These are phyloP conservation scores for Hydropotes inermis DNA, from an alignment of 2,113 vertebrate genomes.

Conservation along the genomic window DNA sequence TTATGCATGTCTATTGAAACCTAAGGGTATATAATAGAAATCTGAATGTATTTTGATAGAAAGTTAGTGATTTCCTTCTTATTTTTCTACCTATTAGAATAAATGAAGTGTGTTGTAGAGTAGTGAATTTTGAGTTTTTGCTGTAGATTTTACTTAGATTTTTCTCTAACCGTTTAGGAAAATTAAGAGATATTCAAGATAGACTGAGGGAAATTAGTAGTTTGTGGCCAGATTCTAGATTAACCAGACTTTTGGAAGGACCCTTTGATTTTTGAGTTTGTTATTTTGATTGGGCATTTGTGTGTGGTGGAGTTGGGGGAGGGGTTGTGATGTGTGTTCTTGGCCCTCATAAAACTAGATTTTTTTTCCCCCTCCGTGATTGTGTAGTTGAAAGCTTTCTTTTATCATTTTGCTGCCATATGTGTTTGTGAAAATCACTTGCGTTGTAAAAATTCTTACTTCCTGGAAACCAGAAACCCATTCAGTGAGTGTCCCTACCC, in stretches of 20 bases:
- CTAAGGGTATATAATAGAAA: neutral
- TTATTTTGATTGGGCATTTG: constrained; percentile 26
- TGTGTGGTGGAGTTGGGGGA: neutral
- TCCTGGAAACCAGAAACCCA: constrained; percentile 77
- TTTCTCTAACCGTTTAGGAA: constrained; percentile 12
- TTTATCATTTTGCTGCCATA: constrained; percentile 69
- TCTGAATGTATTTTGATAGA: constrained; percentile 32
- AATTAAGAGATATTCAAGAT: constrained; percentile 16
- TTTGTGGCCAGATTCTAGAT: neutral
- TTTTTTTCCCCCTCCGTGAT: neutral
- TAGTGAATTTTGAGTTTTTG: neutral
- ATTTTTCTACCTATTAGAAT: neutral
- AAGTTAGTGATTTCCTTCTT: neutral
- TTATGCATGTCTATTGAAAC: neutral
- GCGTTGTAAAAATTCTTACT: constrained; percentile 69
- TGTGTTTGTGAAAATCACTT: constrained; percentile 62
- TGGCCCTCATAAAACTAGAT: constrained; percentile 25
- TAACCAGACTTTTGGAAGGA: constrained; percentile 23
- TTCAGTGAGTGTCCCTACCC: constrained; percentile 55
- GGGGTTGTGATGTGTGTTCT: neutral
- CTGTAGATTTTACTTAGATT: constrained; percentile 4
- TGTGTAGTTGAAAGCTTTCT: constrained; percentile 43
- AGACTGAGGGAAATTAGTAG: neutral
- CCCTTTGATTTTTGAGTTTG: neutral
- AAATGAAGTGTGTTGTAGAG: constrained; percentile 23